These are phyloP conservation scores for Sapajus apella DNA, from an alignment of 2,113 vertebrate species.

Conservation along the genomic window DNA sequence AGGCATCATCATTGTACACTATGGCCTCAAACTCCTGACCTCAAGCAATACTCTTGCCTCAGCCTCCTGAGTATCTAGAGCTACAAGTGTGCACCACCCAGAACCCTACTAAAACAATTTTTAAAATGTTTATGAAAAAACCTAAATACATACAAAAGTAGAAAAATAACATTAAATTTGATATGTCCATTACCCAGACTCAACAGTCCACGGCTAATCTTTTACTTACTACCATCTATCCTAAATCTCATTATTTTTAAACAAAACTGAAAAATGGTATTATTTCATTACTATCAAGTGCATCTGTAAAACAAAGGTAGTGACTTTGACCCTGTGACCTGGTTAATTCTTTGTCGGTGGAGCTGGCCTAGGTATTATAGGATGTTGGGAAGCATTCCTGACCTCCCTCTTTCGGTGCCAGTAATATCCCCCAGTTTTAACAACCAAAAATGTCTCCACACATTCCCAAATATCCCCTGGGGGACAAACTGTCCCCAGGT, in stretches of 20 bases:
- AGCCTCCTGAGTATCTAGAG: background rate
- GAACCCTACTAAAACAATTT: background rate
- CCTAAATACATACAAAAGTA: background rate
- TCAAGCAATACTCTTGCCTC: background rate
- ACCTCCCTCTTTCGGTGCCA: background rate
- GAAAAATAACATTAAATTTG: background rate
- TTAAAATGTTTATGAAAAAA: background rate
- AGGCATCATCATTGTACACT: background rate
- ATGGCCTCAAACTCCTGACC: background rate
- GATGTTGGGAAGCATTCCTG: background rate
- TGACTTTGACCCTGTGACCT: background rate
- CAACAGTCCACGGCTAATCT: background rate
- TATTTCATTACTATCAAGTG: background rate
- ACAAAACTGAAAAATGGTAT: background rate
- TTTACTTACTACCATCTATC: background rate
- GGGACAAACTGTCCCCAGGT: background rate
- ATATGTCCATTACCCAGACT: background rate
- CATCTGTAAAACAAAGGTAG: background rate
- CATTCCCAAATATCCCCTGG: background rate
- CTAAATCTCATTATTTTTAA: constrained; percentile 1
- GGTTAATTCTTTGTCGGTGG: background rate
- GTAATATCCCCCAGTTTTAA: background rate
- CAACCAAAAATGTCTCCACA: background rate
- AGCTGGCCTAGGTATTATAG: background rate
- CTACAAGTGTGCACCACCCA: background rate